Evolutionary conservation across 2,888 invertebrate species (phyloP).

Genomic region (Ennomos erosarius): DNA sequence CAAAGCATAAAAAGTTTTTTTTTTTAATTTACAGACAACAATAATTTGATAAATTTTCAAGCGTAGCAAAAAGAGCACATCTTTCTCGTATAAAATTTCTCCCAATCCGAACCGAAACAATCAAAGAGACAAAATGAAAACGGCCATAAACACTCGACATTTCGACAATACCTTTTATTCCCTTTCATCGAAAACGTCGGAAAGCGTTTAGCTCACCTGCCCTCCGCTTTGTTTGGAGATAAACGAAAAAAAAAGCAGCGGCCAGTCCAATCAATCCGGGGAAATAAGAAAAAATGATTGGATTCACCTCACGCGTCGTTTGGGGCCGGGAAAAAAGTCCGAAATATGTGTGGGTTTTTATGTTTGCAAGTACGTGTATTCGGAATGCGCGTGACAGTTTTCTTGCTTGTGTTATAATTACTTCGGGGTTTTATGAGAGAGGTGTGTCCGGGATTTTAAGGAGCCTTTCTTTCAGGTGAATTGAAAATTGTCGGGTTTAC

Average conservation of each 20-base stretch:
- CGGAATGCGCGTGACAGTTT: conserved; percentile 48
- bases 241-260: conserved; percentile 63
- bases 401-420: conserved; percentile 47
- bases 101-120: conserved; percentile 17
- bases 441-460: conserved; percentile 14
- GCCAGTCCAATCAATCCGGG: conserved; percentile 75
- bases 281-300: conserved; percentile 75
- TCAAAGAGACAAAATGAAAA: conserved; percentile 41
- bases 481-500: background rate
- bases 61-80: too few species aligned
- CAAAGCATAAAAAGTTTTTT: too few species aligned
- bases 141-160: conserved; percentile 44
- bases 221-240: conserved; percentile 64
- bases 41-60: too few species aligned
- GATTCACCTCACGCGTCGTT: conserved; percentile 75
- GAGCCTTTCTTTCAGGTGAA: conserved; percentile 10
- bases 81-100: too few species aligned
- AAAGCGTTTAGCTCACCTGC: conserved; percentile 69
- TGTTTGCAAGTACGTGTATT: conserved; percentile 59
- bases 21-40: too few species aligned
- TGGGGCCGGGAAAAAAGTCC: conserved; percentile 41
- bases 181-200: conserved; percentile 31
- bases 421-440: conserved; percentile 25
- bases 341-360: conserved; percentile 63
- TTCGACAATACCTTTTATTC: conserved; percentile 48